These are phyloP conservation scores for Cassiopea andromeda DNA, from an alignment of 30 jellyfish, hydroid and myxozoan genomes.

Conservation along the genomic window DNA sequence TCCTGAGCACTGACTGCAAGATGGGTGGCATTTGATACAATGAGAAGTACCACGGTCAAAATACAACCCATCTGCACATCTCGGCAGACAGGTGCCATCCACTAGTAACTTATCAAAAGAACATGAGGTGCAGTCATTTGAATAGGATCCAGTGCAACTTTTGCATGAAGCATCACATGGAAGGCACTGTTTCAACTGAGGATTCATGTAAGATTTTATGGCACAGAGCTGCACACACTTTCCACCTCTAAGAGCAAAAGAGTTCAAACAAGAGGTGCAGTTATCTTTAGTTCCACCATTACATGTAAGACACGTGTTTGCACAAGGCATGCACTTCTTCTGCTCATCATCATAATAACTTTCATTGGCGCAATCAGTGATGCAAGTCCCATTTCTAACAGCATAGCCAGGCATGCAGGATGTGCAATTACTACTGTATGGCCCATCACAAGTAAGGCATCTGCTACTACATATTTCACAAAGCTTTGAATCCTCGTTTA, in stretches of 20 bases:
- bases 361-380: conserved; percentile 25
- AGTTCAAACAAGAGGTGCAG: conserved; percentile 65
- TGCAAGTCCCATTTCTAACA: conserved; percentile 20
- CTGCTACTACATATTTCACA: conserved; percentile 49
- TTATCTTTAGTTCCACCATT: conserved; percentile 46
- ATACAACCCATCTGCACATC: conserved; percentile 56
- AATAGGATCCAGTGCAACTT: conserved; percentile 73
- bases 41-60: conserved; percentile 1
- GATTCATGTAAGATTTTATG: conserved; percentile 41
- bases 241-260: conserved; percentile 43
- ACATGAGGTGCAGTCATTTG: conserved; percentile 83
- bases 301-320: conserved; percentile 53
- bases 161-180: conserved; percentile 84
- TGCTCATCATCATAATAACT: conserved; percentile 2
- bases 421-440: conserved; percentile 64
- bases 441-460: conserved; percentile 71
- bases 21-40: conserved; percentile 45
- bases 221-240: conserved; percentile 60
- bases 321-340: conserved; percentile 39
- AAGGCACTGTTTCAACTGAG: conserved; percentile 43
- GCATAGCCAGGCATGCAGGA: conserved; percentile 39
- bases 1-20: conserved; percentile 69
- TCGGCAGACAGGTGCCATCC: conserved; percentile 60
- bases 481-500: background rate
- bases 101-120: conserved; percentile 22